Evolutionary conservation across 1,140 invertebrate genomes (phyloP).

Genomic region (Adelges cooleyi): DNA sequence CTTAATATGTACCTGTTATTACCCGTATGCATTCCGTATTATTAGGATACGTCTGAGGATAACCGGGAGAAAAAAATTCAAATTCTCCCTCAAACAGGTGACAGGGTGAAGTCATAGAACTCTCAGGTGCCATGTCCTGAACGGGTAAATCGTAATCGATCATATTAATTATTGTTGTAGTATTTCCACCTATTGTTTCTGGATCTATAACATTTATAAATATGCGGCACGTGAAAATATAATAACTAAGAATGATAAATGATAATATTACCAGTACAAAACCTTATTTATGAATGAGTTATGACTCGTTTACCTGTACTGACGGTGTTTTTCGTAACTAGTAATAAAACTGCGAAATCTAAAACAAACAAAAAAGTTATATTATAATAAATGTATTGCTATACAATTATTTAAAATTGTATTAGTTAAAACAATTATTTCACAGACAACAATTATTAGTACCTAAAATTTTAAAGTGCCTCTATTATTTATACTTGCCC

Average conservation of each 20-base stretch:
- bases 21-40: slow-evolving; percentile 55
- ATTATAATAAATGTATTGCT: too few species aligned
- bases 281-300: too few species aligned
- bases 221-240: neutral
- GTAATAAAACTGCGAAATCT: slow-evolving; percentile 5
- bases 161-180: neutral
- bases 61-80: slow-evolving; percentile 63
- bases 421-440: too few species aligned
- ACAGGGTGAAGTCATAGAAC: neutral
- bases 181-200: neutral
- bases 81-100: slow-evolving; percentile 36
- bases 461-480: too few species aligned
- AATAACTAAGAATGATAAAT: neutral
- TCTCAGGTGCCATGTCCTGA: slow-evolving; percentile 7
- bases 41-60: slow-evolving; percentile 54
- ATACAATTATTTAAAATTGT: too few species aligned
- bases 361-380: too few species aligned
- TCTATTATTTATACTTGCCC: too few species aligned
- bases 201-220: neutral
- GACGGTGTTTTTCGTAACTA: neutral
- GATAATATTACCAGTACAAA: neutral
- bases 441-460: too few species aligned
- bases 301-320: slow-evolving; percentile 16
- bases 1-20: slow-evolving; percentile 49
- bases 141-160: slow-evolving; percentile 9